Conservation (phyloP, 1,140 invertebrate genomes). For the Cotesia chilonis region DNA sequence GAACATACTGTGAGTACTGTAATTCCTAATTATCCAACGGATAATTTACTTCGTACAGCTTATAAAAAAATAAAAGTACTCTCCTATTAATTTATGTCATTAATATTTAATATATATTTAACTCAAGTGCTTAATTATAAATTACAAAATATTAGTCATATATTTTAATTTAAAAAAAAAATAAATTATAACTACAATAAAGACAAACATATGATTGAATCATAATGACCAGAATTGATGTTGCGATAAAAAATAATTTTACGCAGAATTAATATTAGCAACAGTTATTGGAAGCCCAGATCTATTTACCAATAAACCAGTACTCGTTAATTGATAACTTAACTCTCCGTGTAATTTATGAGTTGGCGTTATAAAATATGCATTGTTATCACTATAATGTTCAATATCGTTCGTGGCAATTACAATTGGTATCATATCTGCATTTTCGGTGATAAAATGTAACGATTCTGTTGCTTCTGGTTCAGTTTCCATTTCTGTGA, state of each 20-base stretch:
- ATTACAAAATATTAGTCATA: too few species aligned
- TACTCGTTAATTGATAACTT: conserved; percentile 50
- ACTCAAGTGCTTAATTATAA: too few species aligned
- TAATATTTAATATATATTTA: too few species aligned
- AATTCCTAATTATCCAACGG: too few species aligned
- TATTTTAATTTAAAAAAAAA: not conserved
- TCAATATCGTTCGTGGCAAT: conserved; percentile 43
- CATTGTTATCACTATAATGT: conserved; percentile 42
- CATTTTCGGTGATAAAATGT: conserved; percentile 40
- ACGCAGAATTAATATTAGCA: conserved; percentile 42
- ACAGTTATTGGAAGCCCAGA: conserved; percentile 44
- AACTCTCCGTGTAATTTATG: conserved; percentile 47
- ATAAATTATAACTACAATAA: not conserved
- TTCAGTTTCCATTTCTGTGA: conserved; percentile 36
- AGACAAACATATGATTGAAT: too few species aligned
- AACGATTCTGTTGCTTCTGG: conserved; percentile 55
- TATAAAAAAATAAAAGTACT: too few species aligned
- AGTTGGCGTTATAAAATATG: conserved; percentile 50
- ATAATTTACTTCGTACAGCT: too few species aligned
- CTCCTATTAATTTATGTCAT: too few species aligned
- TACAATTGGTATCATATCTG: conserved; percentile 49
- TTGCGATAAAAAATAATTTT: not conserved
- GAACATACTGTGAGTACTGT: too few species aligned
- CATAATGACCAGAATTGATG: not conserved
- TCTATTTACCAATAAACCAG: conserved; percentile 47